Evolutionary conservation across 2,888 invertebrate species (phyloP), one percentile per base, ranked within the genome.

Genomic region (Dorcus hopei): DNA sequence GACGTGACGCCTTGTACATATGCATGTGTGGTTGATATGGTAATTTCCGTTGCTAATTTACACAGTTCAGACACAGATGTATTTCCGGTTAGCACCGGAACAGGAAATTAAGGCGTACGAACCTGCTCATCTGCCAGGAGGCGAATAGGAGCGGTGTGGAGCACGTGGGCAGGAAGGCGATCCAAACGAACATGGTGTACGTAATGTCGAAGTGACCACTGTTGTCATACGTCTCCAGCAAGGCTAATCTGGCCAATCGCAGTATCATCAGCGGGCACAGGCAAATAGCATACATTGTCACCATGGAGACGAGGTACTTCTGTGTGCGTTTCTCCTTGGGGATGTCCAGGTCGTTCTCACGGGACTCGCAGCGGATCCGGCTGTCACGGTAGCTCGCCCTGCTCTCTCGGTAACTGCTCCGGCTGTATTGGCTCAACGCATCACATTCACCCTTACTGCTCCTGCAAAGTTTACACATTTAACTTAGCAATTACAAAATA

Each of bases 161-260:
- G 57, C 87, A 83, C 0, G 86, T 85, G 6, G 89, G 87, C 57
- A 88, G 69, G 68, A 88, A 89, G 1, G 85, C 88, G 54, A 89
- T 77, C 87, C 88, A 89, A 5, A 88, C 85, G 68, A 89, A 85
- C 71, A 85, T 81, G 49, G 85, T 81, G 72, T 85, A 89, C 2
- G 85, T 85, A 52, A 89, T 82, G 70, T 89, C 89, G 62, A 88
- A 85, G 68, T 86, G 85, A 40, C 81, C 83, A 49, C 81, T 82
- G 72, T 88, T 89, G 61, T 87, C 86, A 69, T 88, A 87, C 0
- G 87, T 88, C 73, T 90, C 89, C 54, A 82, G 80, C 49, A 88
- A 79, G 43, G 86, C 83, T 66, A 87, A 81, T 50, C 85, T 82
- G 0, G 86, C 87, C 47, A 89, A 77, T 61, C 78, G 74, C 16